These are phyloP conservation scores for Lethrus apterus DNA, from an alignment of 1,140 invertebrate genomes.

Conservation along the genomic window DNA sequence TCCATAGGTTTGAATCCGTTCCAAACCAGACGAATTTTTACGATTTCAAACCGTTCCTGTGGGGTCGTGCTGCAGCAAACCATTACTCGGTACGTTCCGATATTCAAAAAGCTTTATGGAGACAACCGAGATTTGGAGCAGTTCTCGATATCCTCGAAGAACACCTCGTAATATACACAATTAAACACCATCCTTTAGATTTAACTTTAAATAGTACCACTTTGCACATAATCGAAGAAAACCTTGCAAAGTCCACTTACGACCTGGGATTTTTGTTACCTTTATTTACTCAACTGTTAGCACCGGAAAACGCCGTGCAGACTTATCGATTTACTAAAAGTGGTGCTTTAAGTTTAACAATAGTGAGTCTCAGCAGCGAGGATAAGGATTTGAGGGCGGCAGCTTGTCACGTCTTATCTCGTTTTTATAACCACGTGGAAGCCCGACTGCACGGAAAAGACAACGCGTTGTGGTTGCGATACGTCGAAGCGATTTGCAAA, in stretches of 20 bases:
- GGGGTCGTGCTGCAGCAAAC: conserved; percentile 66
- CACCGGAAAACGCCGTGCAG: conserved; percentile 55
- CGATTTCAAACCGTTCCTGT: conserved; percentile 69
- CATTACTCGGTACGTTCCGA: conserved; percentile 62
- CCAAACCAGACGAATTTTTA: conserved; percentile 40
- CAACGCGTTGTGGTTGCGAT: conserved; percentile 34
- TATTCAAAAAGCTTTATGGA: conserved; percentile 54
- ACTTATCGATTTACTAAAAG: conserved; percentile 57
- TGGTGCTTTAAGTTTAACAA: conserved; percentile 56
- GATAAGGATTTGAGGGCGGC: conserved; percentile 52
- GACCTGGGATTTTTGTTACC: conserved; percentile 68
- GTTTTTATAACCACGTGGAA: conserved; percentile 61
- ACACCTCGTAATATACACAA: conserved; percentile 55
- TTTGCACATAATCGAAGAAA: neutral
- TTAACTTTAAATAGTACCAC: conserved; percentile 27
- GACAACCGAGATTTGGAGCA: conserved; percentile 61
- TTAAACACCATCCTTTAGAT: conserved; percentile 52
- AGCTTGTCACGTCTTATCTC: conserved; percentile 57
- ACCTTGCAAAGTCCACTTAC: conserved; percentile 45
- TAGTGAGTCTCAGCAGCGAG: conserved; percentile 54
- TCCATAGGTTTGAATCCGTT: conserved; percentile 29
- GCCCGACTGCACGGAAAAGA: conserved; percentile 44
- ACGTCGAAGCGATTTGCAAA: conserved; percentile 34
- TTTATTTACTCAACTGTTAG: conserved; percentile 55
- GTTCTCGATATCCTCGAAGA: conserved; percentile 62